A percentile compares a stretch with the other conserved stretches of the same genome.
phyloP scores from a whole-genome alignment of 2,888 invertebrate species.

The Lamproptera curius region DNA sequence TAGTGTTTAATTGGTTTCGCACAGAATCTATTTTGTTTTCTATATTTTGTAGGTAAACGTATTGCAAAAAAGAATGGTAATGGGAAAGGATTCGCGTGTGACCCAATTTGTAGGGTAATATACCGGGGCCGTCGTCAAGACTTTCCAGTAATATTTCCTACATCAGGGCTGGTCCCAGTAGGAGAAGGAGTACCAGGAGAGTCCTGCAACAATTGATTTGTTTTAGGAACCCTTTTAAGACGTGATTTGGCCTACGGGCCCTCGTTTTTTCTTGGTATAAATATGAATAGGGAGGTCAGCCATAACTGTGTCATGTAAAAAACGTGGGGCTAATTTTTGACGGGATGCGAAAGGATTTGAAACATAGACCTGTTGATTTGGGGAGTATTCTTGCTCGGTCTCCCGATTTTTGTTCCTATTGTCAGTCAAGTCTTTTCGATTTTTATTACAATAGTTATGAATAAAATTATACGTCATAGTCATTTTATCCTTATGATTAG shows the following conservation, averaged over 20 bases:
- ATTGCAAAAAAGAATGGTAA: neutral
- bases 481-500: neutral
- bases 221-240: constrained; percentile 15
- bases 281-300: constrained; percentile 12
- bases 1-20: no score
- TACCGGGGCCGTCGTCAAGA: constrained; percentile 25
- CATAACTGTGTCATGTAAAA: constrained; percentile 2
- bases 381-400: constrained; percentile 2
- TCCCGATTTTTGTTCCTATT: constrained; percentile 7
- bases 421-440: no score
- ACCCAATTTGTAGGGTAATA: constrained; percentile 23
- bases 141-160: constrained; percentile 27
- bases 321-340: constrained; percentile 8
- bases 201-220: constrained; percentile 24
- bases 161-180: constrained; percentile 1
- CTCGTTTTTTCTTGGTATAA: constrained; percentile 9
- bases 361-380: constrained; percentile 5
- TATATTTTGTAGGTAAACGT: no score
- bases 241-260: constrained; percentile 24
- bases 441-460: no score
- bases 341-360: constrained; percentile 2
- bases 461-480: neutral
- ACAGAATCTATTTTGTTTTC: no score
- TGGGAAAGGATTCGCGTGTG: neutral
- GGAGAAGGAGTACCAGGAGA: neutral